Evolutionary conservation across 2,113 vertebrate genomes (phyloP).

Genomic region (Heptranchias perlo): DNA sequence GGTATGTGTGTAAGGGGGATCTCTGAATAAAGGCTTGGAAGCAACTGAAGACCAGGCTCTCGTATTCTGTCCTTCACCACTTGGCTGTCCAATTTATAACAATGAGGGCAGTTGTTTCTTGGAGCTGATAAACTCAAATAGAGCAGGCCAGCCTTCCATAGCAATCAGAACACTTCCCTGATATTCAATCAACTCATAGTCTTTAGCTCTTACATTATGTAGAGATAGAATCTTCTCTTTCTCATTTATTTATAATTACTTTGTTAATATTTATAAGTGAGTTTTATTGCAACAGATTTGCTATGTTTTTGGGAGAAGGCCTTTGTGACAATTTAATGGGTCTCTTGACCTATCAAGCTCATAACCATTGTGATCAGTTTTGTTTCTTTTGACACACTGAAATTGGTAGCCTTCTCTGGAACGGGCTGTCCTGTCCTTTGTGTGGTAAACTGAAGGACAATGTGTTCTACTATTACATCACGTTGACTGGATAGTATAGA

Average conservation of each 20-base stretch:
- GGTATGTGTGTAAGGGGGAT: too few relatives aligned
- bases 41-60: too few relatives aligned
- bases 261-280: background rate
- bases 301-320: background rate
- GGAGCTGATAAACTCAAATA: background rate
- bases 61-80: too few relatives aligned
- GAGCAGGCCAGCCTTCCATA: background rate
- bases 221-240: background rate
- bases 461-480: background rate
- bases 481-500: background rate
- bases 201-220: background rate
- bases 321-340: background rate
- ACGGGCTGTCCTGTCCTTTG: background rate
- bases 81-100: too few relatives aligned
- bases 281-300: background rate
- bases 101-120: background rate
- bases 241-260: background rate
- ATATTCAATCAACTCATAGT: background rate
- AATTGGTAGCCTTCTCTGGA: background rate
- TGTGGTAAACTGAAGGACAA: background rate
- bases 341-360: background rate
- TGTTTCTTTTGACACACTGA: background rate
- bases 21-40: too few relatives aligned
- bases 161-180: background rate
- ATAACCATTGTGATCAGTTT: background rate